Base-by-base conservation (phyloP, 1,140 invertebrate species). In the Trypoxylus dichotomus region DNA sequence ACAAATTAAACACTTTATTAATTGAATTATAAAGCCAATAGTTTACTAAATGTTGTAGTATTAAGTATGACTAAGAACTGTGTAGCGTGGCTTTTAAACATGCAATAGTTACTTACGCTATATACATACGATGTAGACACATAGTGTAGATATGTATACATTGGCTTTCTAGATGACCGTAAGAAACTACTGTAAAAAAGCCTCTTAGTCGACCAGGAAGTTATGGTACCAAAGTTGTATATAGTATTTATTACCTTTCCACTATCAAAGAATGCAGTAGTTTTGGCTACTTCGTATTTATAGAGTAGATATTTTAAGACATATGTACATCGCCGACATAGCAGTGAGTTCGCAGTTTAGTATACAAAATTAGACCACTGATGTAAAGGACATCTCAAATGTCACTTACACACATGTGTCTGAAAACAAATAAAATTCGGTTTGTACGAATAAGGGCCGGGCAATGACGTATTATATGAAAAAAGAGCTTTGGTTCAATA, bases 371-470 rank as follows among this genome's bases (percentile, higher is more conserved):
- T 68, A 68, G 60, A 68, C 60, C 60, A 68, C 60, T 68, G 60
- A 68, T 68, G 60, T 68, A 68, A 68, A 68, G 60, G 60, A 68
- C 60, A 68, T 29, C 24, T 68, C 60, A 68, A 68, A 68, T 68
- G 60, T 68, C 60, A 68, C 60, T 68, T 68, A 37, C 19, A 68
- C 8, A 24, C 24, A 68, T 19, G 7, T 27, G 25, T 6, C 3
- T 21, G 15, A 68, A 68, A 68, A 68, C 60, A 68, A 68, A 68
- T 68, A 29, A 68, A 10, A 58, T 27, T 68, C 24, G 24, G 10
- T 29, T 68, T 27, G 24, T 24, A 25, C 27, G 15, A n/a, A n/a
- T n/a, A n/a, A n/a, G n/a, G 15, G 15, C 32, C 3, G 10, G 0
- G 32, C 32, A 13, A 1, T 58, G 47, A n/a, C 47, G 13, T 21